Evolutionary conservation across 2,797 vertebrate genomes (phyloP).

Genomic region (Phaenicophaeus curvirostris): DNA sequence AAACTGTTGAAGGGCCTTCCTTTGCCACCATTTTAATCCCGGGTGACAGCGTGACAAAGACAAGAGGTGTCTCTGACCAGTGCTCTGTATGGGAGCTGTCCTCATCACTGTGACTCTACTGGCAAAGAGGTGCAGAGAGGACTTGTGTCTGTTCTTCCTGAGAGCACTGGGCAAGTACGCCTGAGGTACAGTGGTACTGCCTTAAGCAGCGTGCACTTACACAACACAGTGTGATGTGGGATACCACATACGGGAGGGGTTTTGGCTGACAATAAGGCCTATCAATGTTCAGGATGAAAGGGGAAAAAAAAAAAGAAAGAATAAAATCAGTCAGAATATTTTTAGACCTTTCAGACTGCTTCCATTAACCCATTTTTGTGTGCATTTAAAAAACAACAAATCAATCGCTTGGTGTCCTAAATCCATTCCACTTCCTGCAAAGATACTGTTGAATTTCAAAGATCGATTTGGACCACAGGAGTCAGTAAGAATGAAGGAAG

Average conservation of each 20-base stretch:
- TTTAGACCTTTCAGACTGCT: constrained; percentile 18
- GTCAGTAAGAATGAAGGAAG: neutral
- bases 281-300: neutral
- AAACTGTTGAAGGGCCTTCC: neutral
- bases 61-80: neutral
- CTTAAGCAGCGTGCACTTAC: neutral
- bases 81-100: neutral
- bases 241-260: neutral
- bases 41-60: neutral
- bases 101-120: neutral
- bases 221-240: neutral
- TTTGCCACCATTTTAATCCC: neutral
- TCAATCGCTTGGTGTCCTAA: neutral
- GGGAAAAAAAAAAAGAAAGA: neutral
- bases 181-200: neutral
- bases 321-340: neutral
- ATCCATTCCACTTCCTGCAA: neutral
- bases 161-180: neutral
- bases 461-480: neutral
- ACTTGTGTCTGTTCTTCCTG: neutral
- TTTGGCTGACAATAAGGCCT: neutral
- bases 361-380: constrained; percentile 8
- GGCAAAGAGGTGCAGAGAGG: neutral
- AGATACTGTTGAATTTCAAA: neutral
- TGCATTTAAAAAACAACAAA: neutral